These are phyloP conservation scores for Hemitrygon akajei DNA, from an alignment of 2,797 vertebrate genomes.

Conservation along the genomic window DNA sequence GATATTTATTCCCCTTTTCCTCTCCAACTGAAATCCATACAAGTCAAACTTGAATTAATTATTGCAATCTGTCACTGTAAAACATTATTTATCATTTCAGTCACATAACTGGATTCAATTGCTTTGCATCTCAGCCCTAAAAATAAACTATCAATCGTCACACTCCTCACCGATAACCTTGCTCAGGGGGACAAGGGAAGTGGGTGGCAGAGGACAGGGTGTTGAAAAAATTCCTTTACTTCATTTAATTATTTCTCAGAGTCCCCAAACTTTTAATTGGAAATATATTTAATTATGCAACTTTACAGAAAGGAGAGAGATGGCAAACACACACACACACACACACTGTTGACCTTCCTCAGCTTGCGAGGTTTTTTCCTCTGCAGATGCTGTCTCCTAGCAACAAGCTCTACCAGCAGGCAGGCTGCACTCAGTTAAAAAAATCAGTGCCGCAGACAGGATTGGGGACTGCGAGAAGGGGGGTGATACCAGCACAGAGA, in stretches of 20 bases:
- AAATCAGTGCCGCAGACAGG: conserved; percentile 54
- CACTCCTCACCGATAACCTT: not conserved
- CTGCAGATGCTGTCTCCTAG: conserved; percentile 81
- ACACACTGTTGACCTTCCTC: conserved; percentile 61
- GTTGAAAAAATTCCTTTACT: not conserved
- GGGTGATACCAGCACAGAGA: conserved; percentile 24
- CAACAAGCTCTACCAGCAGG: conserved; percentile 82
- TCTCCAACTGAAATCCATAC: not conserved
- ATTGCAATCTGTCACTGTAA: not conserved
- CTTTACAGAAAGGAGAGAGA: not conserved
- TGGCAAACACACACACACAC: not conserved
- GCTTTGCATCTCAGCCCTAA: not conserved
- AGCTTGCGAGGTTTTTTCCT: conserved; percentile 86
- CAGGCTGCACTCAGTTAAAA: conserved; percentile 55
- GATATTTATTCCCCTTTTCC: not conserved
- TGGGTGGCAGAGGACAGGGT: not conserved
- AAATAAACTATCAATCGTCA: not conserved
- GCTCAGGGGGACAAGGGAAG: not conserved
- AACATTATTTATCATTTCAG: not conserved
- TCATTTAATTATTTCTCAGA: not conserved
- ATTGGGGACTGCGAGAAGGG: conserved; percentile 36
- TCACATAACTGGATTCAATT: conserved; percentile 12
- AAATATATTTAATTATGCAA: not conserved
- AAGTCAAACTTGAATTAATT: not conserved
- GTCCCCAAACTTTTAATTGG: not conserved